Percentiles rank a stretch among this genome's conserved stretches.
Conservation (phyloP, 2,888 invertebrate species). For the Galerucella pusilla region DNA sequence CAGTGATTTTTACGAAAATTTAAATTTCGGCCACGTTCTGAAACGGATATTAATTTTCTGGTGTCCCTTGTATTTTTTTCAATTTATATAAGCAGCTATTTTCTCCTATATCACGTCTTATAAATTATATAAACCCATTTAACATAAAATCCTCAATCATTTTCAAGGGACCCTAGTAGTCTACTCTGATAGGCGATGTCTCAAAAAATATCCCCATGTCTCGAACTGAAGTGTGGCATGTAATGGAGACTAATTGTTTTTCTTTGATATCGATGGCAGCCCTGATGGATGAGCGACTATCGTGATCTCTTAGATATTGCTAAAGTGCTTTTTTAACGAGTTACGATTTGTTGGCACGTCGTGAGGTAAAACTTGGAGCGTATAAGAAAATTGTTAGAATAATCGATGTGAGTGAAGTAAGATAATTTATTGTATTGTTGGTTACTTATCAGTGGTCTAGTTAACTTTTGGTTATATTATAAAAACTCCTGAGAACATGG, state of each 20-base stretch:
- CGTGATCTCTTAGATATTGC: slow-evolving; percentile 45
- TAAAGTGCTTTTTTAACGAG: slow-evolving; percentile 20
- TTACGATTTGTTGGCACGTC: neutral
- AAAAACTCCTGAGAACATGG: no score
- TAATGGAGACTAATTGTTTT: slow-evolving; percentile 54
- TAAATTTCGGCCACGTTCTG: no score
- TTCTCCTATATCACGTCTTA: neutral
- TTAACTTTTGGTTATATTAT: no score
- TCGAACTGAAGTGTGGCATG: slow-evolving; percentile 46
- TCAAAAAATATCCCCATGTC: slow-evolving; percentile 20
- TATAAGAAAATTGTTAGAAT: neutral
- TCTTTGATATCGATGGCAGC: slow-evolving; percentile 48
- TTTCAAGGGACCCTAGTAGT: neutral
- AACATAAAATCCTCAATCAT: neutral
- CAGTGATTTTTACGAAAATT: no score
- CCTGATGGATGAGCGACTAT: slow-evolving; percentile 51
- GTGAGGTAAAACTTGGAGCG: neutral
- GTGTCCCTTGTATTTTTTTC: neutral
- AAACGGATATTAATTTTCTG: no score
- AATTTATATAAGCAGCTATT: neutral
- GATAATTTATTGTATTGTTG: no score
- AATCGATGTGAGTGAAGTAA: neutral
- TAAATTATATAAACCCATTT: neutral
- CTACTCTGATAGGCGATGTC: neutral
- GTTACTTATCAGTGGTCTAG: no score